phyloP scores from a whole-genome alignment of 2,888 invertebrate genomes.

The Prenolepis imparis region DNA sequence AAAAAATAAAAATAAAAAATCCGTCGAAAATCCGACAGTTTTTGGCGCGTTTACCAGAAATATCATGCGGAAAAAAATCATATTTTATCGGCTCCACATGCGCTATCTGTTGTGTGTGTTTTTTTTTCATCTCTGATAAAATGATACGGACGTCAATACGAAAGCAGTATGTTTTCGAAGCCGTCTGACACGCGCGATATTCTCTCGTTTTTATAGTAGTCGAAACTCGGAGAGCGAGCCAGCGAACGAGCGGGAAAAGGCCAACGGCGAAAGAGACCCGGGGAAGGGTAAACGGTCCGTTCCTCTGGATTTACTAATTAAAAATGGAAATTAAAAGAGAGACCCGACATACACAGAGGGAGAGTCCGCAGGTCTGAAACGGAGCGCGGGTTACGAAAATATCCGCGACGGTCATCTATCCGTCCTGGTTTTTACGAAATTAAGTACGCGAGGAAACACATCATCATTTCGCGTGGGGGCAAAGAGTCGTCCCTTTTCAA shows the following conservation, averaged over 20 bases:
- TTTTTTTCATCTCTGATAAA: slow-evolving; percentile 58
- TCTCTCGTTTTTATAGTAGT: slow-evolving; percentile 49
- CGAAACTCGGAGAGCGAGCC: slow-evolving; percentile 25
- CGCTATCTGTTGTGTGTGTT: slow-evolving; percentile 29
- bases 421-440: slow-evolving; percentile 41
- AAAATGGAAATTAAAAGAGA: slow-evolving; percentile 75
- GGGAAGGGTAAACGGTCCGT: slow-evolving; percentile 67
- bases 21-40: slow-evolving; percentile 34
- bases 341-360: not conserved
- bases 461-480: slow-evolving; percentile 5
- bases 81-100: slow-evolving; percentile 45
- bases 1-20: slow-evolving; percentile 9
- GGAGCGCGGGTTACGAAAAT: not conserved
- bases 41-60: slow-evolving; percentile 27
- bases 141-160: slow-evolving; percentile 59
- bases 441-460: slow-evolving; percentile 18
- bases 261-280: slow-evolving; percentile 49
- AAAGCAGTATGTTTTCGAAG: slow-evolving; percentile 57
- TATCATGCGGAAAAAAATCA: slow-evolving; percentile 35
- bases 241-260: slow-evolving; percentile 32
- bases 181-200: slow-evolving; percentile 35
- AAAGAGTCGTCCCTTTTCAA: not conserved
- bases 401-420: slow-evolving; percentile 14
- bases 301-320: slow-evolving; percentile 73
- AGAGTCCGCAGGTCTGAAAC: not conserved